phyloP scores from a whole-genome alignment of 2,888 invertebrate genomes.

The Tanytarsus gracilentus region DNA sequence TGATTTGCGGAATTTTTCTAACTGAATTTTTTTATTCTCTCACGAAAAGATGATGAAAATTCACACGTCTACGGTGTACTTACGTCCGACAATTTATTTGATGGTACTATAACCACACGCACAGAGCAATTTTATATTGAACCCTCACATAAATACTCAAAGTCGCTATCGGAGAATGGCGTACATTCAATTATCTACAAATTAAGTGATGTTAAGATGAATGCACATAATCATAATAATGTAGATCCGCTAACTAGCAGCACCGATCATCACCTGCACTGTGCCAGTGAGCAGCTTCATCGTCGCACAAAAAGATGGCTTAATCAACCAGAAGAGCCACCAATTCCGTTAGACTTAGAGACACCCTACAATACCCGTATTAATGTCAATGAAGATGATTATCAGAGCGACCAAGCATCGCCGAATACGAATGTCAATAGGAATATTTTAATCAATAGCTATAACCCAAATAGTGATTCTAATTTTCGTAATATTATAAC shows the following conservation, averaged over 20 bases:
- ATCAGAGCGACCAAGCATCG: slow-evolving; percentile 28
- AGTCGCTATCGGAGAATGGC: slow-evolving; percentile 45
- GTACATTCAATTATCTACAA: slow-evolving; percentile 81
- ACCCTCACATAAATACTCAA: slow-evolving; percentile 43
- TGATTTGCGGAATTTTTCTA: not conserved
- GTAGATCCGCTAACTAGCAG: too few relatives aligned
- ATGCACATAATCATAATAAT: slow-evolving; percentile 45
- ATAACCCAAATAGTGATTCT: slow-evolving; percentile 38
- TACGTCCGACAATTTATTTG: slow-evolving; percentile 78
- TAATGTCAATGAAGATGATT: slow-evolving; percentile 18
- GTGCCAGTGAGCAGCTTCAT: slow-evolving; percentile 41
- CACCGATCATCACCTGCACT: slow-evolving; percentile 37
- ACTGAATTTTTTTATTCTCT: not conserved
- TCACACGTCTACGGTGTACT: slow-evolving; percentile 77
- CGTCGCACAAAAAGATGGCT: slow-evolving; percentile 33
- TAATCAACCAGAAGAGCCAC: slow-evolving; percentile 46
- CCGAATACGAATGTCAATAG: slow-evolving; percentile 34
- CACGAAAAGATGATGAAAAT: slow-evolving; percentile 77
- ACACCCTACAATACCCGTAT: slow-evolving; percentile 54
- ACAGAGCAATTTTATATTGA: slow-evolving; percentile 79
- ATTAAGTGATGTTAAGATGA: slow-evolving; percentile 60
- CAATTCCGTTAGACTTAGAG: slow-evolving; percentile 56
- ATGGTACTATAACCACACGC: slow-evolving; percentile 73
- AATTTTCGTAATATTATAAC: slow-evolving; percentile 31
- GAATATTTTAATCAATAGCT: slow-evolving; percentile 43